Base-by-base conservation (phyloP, 2,113 vertebrate species). In the Salvator merianae region DNA sequence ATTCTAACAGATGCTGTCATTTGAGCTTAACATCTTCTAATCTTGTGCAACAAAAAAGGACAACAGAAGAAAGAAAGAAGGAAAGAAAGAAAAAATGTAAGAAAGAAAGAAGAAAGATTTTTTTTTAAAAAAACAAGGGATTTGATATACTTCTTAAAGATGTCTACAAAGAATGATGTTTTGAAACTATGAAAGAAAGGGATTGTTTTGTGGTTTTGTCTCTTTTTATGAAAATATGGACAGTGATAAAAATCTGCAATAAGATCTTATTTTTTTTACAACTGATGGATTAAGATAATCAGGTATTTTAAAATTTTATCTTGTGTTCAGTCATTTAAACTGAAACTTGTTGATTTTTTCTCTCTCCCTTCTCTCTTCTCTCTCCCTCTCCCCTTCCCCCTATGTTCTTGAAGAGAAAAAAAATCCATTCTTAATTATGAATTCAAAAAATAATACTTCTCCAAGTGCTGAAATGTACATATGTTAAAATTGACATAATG, bases 21-120 rank as follows among this genome's bases (percentile, higher is more conserved):
- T 91, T 88, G 20, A 77, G 88, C 59, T 88, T 84, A 90, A 86
- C 87, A 83, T 65, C 76, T 85, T 70, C 81, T 34, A 30, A 81
- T 83, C 81, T 81, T 89, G 20, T 8, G 78, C 88, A 88, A 68
- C 53, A 90, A 89, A 89, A 89, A 84, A 90, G 91, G 88, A 91
- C 43, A 86, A 73, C 81, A 84, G 79, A 88, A 71, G 59, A 59
- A 77, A 65, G 59, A 66, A 77, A 85, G 69, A 90, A 32, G 85
- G 72, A 87, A 55, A 91, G 68, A 83, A 79, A 87, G 71, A 89
- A n/a, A 88, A 86, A 66, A 89, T 26, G 84, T 63, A 88, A 83
- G 77, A 87, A 91, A 79, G 3, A 80, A 55, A 75, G 83, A 89
- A 90, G 22, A 8, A 40, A 88, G 86, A 85, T n/a, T n/a, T n/a